These are phyloP conservation scores for Paralvinella palmiformis DNA, from an alignment of 1,140 invertebrate species.

Conservation along the genomic window DNA sequence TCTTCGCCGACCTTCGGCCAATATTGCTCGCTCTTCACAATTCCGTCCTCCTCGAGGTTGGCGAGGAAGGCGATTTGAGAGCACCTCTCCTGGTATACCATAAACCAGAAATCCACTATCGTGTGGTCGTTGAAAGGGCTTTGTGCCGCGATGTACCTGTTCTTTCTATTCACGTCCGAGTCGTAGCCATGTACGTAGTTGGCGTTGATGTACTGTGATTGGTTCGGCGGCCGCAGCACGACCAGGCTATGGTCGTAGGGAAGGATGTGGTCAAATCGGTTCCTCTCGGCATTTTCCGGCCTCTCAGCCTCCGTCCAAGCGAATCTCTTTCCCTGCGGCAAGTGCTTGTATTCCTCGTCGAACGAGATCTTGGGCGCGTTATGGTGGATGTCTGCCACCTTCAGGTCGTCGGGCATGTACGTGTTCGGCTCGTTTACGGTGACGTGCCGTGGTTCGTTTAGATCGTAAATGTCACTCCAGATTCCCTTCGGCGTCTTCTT, in stretches of 20 bases:
- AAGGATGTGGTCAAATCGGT: slow-evolving; percentile 42
- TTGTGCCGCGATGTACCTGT: slow-evolving; percentile 45
- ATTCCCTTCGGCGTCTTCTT: neutral
- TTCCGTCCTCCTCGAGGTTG: slow-evolving; percentile 38
- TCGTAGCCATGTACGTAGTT: slow-evolving; percentile 51
- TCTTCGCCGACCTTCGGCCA: slow-evolving; percentile 38
- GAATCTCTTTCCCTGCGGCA: slow-evolving; percentile 30
- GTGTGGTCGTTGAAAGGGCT: slow-evolving; percentile 46
- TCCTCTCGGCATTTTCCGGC: slow-evolving; percentile 29
- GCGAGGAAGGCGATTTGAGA: slow-evolving; percentile 25
- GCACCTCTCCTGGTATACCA: slow-evolving; percentile 40
- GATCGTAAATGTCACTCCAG: slow-evolving; percentile 37
- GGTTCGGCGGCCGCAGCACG: slow-evolving; percentile 29
- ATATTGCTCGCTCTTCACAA: slow-evolving; percentile 48
- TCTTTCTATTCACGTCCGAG: neutral
- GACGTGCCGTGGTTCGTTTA: slow-evolving; percentile 33
- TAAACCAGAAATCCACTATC: slow-evolving; percentile 42
- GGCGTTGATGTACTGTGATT: slow-evolving; percentile 92
- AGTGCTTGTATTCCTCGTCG: slow-evolving; percentile 37
- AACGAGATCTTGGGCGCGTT: slow-evolving; percentile 27
- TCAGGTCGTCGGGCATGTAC: slow-evolving; percentile 24
- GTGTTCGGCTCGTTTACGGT: slow-evolving; percentile 24
- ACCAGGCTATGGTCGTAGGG: slow-evolving; percentile 46
- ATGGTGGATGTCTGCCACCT: slow-evolving; percentile 14
- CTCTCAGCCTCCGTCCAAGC: slow-evolving; percentile 27